These are phyloP conservation scores for Dryadula phaetusa DNA, from an alignment of 2,888 invertebrate species.

Conservation along the genomic window DNA sequence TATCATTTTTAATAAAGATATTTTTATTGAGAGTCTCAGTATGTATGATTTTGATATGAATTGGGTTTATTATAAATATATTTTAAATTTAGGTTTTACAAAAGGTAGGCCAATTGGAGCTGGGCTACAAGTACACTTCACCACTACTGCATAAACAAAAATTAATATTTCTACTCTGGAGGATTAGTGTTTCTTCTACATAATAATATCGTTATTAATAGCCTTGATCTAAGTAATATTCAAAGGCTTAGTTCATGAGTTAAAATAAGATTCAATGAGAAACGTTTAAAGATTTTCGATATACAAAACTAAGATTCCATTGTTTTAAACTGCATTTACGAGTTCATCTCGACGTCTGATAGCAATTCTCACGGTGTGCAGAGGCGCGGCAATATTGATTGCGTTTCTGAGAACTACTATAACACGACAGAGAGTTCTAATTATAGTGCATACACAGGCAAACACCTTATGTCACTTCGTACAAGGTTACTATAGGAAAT, in stretches of 20 bases:
- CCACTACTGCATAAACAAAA: too few species aligned
- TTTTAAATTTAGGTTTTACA: too few species aligned
- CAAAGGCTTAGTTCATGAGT: slow-evolving; percentile 18
- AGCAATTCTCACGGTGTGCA: slow-evolving; percentile 49
- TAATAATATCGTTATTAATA: not conserved
- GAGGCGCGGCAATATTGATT: slow-evolving; percentile 61
- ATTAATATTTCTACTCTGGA: too few species aligned
- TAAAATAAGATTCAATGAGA: slow-evolving; percentile 17
- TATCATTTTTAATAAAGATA: too few species aligned
- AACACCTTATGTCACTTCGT: slow-evolving; percentile 75
- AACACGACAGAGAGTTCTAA: slow-evolving; percentile 65
- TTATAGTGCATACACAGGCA: slow-evolving; percentile 66
- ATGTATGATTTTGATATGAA: too few species aligned
- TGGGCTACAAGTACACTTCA: too few species aligned
- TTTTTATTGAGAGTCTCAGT: too few species aligned
- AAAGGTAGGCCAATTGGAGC: too few species aligned
- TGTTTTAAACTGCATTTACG: slow-evolving; percentile 29
- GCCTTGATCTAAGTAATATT: slow-evolving; percentile 9
- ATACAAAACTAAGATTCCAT: slow-evolving; percentile 35
- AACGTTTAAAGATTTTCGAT: slow-evolving; percentile 27
- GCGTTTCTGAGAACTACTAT: slow-evolving; percentile 63
- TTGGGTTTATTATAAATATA: too few species aligned
- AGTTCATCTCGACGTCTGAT: slow-evolving; percentile 31
- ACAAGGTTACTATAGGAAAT: slow-evolving; percentile 78
- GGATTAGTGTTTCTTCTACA: not conserved